A percentile compares a stretch with the other conserved stretches of the same genome.
Evolutionary conservation across 1,140 invertebrate genomes (phyloP).

Genomic region (Brachionus manjavacas): DNA sequence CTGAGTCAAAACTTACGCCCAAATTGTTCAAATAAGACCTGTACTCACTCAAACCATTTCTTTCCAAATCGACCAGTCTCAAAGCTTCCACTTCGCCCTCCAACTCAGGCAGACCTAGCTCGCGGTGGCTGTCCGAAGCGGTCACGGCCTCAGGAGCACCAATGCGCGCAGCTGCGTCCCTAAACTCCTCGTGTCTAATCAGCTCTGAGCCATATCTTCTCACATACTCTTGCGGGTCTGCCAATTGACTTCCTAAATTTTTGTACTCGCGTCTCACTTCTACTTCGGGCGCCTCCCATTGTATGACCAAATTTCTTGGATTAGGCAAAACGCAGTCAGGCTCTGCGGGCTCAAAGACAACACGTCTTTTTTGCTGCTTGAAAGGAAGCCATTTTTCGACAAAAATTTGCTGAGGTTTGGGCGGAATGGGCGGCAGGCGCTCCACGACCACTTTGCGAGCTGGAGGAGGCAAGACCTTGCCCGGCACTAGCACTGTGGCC

Average conservation of each 20-base stretch:
- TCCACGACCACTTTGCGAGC: slow-evolving; percentile 40
- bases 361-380: slow-evolving; percentile 14
- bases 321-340: not conserved
- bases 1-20: not conserved
- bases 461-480: not conserved
- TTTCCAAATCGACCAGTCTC: slow-evolving; percentile 24
- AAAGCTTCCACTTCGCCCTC: slow-evolving; percentile 33
- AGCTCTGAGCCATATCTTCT: slow-evolving; percentile 1
- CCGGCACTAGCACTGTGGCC: not conserved
- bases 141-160: not conserved
- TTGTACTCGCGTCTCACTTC: not conserved
- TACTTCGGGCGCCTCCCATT: slow-evolving; percentile 42
- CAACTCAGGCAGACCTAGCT: slow-evolving; percentile 19
- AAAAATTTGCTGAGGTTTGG: slow-evolving; percentile 37
- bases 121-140: not conserved
- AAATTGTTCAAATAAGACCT: not conserved
- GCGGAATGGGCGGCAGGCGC: slow-evolving; percentile 4
- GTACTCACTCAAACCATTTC: slow-evolving; percentile 15
- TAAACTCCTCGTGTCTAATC: slow-evolving; percentile 18
- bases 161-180: not conserved
- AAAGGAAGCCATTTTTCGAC: slow-evolving; percentile 42
- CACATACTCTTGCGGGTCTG: slow-evolving; percentile 9
- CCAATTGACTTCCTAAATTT: slow-evolving; percentile 26
- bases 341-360: slow-evolving; percentile 10
- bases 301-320: slow-evolving; percentile 42